Base-by-base conservation (phyloP, 1,140 invertebrate genomes). In the Aphaenogaster rudis region DNA sequence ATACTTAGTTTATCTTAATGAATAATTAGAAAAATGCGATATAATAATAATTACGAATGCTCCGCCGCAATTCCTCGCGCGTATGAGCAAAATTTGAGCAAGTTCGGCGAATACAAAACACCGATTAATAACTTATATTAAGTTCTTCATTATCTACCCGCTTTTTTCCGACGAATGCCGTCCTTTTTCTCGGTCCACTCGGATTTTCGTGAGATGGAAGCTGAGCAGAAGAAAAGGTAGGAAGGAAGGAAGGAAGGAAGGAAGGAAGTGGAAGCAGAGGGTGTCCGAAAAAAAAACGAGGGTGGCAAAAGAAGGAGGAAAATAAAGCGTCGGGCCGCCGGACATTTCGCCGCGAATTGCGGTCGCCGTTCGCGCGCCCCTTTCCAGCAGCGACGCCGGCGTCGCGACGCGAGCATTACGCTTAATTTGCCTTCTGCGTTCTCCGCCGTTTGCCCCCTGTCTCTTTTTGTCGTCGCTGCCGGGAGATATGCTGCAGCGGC, bases 361-460 rank as follows among this genome's bases (percentile, higher is more conserved):
- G 64, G 78, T 39, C 36, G 59, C 76, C 17, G 59, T 54, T 69
- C 63, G 48, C n/a, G 57, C 33, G 42, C 42, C 39, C 9, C 39
- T 52, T 81, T 33, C 64, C 36, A 69, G 11, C 57, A 28, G 45
- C 28, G n/a, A 69, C 52, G 86, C 36, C 67, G 50, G 52, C 66
- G 78, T 72, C 71, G 84, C 69, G 54, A 84, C 42, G 33, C 69
- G 59, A 86, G 76, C 77, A 90, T 89, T 90, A 90, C 89, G 88
- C 85, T 90, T 90, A 90, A 90, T 90, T 90, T 88, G 88, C 89
- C 86, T 71, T 69, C 28, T 59, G 74, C 84, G 71, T 63, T 85
- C 66, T 81, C 54, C 57, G 63, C 54, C 77, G 50, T 72, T 72
- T 63, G 21, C 77, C 42, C 79, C 78, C 57, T 36, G 52, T 71